Evolutionary conservation across 2,113 vertebrate genomes (phyloP).

Genomic region (Sylvietta virens): DNA sequence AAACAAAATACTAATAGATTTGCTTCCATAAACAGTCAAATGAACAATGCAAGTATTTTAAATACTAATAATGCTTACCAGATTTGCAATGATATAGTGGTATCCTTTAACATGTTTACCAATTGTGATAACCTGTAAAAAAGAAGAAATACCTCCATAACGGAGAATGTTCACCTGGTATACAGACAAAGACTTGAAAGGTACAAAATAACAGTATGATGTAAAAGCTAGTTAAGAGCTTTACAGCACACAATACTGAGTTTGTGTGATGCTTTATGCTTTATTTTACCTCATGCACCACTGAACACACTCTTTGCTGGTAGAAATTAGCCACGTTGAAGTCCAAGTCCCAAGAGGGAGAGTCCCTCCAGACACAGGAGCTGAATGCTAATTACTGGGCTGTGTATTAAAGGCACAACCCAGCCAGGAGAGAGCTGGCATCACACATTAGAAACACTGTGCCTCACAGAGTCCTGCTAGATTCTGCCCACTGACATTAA

Average conservation of each 20-base stretch:
- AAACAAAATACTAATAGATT: neutral
- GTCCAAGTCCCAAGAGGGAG: neutral
- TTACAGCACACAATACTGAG: neutral
- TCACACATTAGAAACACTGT: neutral
- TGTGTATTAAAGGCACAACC: neutral
- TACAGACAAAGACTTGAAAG: neutral
- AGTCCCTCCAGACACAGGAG: neutral
- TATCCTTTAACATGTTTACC: constrained; percentile 98
- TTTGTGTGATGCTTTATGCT: neutral
- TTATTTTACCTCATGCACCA: neutral
- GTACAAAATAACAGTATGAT: neutral
- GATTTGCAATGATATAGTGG: constrained; percentile 97
- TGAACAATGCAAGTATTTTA: neutral
- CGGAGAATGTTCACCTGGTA: neutral
- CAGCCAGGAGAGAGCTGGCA: neutral
- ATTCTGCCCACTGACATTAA: neutral
- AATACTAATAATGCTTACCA: constrained; percentile 81
- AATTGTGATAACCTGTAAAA: constrained; percentile 91
- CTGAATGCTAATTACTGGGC: neutral
- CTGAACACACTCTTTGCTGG: neutral
- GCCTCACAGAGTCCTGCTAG: neutral
- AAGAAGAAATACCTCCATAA: neutral
- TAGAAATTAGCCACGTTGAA: neutral
- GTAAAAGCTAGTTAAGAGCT: neutral
- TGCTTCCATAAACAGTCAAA: neutral